These are phyloP conservation scores for Nemapogon koenigi DNA, from an alignment of 2,888 invertebrate genomes.

Conservation along the genomic window DNA sequence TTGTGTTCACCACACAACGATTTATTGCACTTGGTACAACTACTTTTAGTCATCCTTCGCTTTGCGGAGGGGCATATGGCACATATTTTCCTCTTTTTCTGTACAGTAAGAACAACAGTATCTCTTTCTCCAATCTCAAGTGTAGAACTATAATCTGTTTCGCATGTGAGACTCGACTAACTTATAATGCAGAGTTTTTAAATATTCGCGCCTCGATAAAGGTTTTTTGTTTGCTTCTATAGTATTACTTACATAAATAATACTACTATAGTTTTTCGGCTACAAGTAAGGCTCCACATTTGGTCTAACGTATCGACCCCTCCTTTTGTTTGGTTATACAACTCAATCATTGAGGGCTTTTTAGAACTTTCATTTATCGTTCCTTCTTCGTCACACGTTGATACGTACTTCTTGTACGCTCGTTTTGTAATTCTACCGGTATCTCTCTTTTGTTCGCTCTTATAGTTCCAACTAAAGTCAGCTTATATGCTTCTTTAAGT, in stretches of 20 bases:
- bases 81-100: slow-evolving; percentile 1
- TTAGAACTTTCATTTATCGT: neutral
- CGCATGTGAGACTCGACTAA: neutral
- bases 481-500: neutral
- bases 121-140: slow-evolving; percentile 1
- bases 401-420: neutral
- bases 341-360: slow-evolving; percentile 1
- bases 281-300: neutral
- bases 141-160: neutral
- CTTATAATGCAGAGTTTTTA: slow-evolving; percentile 1
- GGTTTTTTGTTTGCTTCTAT: slow-evolving; percentile 2
- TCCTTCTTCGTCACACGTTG: slow-evolving; percentile 3
- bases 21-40: too few relatives aligned
- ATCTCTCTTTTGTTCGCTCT: slow-evolving; percentile 6
- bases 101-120: neutral
- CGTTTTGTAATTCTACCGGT: slow-evolving; percentile 14
- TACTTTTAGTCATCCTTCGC: too few relatives aligned
- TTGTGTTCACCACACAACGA: too few relatives aligned
- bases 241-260: slow-evolving; percentile 1
- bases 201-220: slow-evolving; percentile 1
- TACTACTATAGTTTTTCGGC: too few relatives aligned
- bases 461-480: slow-evolving; percentile 1
- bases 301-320: neutral
- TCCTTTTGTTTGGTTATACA: slow-evolving; percentile 1
- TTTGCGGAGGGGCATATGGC: slow-evolving; percentile 1